phyloP scores from a whole-genome alignment of 2,797 vertebrate genomes.

The Petrocephalus sullivani region DNA sequence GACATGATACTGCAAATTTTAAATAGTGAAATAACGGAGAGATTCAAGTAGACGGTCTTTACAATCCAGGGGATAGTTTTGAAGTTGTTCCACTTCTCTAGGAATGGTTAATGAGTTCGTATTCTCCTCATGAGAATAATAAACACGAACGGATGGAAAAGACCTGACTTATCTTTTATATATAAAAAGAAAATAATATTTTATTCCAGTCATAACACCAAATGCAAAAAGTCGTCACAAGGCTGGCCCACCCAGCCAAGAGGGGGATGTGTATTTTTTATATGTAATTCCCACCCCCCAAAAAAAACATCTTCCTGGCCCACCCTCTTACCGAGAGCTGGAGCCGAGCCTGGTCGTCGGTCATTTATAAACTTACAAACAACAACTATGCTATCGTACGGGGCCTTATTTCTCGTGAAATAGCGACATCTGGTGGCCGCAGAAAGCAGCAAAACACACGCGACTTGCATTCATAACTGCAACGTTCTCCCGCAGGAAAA shows the following conservation, averaged over 20 bases:
- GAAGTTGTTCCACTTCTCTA: background rate
- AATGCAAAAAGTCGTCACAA: background rate
- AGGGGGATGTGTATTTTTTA: no score
- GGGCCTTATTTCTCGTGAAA: conserved; percentile 29
- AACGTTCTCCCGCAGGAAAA: background rate
- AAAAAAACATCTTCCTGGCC: no score
- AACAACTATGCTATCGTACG: background rate
- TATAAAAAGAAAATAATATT: background rate
- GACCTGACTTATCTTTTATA: no score
- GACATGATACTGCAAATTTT: background rate
- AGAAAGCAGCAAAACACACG: background rate
- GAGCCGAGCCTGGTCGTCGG: background rate
- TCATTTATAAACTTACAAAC: background rate
- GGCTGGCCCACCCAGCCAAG: no score
- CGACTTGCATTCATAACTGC: background rate
- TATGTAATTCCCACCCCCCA: no score
- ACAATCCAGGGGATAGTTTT: background rate
- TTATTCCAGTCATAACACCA: background rate
- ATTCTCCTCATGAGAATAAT: background rate
- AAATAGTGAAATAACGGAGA: background rate
- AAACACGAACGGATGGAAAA: background rate
- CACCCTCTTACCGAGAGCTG: no score
- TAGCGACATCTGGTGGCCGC: conserved; percentile 58
- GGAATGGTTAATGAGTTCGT: background rate
- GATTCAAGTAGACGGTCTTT: background rate